A percentile compares a stretch with the other conserved stretches of the same genome.
Evolutionary conservation across 1,140 invertebrate species (phyloP).

Genomic region (Myzus persicae): DNA sequence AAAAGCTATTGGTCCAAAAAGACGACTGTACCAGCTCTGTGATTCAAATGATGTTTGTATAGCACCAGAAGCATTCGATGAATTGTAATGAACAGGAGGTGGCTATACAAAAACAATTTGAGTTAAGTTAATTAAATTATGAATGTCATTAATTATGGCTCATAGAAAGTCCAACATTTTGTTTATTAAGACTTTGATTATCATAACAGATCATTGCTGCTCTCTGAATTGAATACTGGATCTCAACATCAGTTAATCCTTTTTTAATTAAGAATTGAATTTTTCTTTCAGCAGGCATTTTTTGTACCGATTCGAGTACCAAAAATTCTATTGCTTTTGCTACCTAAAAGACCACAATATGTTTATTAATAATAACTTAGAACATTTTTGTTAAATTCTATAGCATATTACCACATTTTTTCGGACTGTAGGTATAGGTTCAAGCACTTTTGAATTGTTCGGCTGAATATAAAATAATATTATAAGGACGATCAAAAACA

Average conservation of each 20-base stretch:
- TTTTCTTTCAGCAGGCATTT: background rate
- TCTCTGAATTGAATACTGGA: background rate
- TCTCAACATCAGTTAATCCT: constrained; percentile 30
- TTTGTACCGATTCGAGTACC: background rate
- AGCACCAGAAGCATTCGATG: background rate
- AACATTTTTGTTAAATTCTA: background rate
- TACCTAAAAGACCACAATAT: constrained; percentile 25
- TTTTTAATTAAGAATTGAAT: background rate
- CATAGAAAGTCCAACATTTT: background rate
- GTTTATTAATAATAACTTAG: background rate
- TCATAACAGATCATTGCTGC: background rate
- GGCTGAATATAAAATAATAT: background rate
- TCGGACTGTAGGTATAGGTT: background rate
- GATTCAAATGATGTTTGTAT: background rate
- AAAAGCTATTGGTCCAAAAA: constrained; percentile 6
- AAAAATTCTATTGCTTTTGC: constrained; percentile 34
- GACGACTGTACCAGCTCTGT: background rate
- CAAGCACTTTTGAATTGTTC: too few relatives aligned
- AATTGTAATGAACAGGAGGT: background rate
- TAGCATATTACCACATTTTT: background rate
- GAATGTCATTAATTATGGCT: background rate
- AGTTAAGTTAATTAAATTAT: background rate
- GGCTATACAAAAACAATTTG: background rate
- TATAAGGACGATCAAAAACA: background rate
- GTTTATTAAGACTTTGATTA: background rate